A percentile compares a stretch with the other conserved stretches of the same genome.
Conservation (phyloP, 2,888 invertebrate species). For the Troides helena region DNA sequence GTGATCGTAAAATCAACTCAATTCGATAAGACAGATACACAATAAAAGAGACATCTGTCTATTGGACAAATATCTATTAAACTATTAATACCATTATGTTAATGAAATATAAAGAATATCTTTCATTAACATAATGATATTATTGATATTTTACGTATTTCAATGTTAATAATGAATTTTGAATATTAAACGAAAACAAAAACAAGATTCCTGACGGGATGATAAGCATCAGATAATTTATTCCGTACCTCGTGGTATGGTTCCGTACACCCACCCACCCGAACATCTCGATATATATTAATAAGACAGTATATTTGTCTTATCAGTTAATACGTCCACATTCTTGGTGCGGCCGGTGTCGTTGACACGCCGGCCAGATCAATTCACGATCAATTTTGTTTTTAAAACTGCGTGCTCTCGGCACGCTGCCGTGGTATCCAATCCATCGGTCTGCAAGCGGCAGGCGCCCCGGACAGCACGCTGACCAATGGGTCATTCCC, state of each 20-base stretch:
- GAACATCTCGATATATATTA: conserved; percentile 5
- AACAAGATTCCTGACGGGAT: not conserved
- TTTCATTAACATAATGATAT: not conserved
- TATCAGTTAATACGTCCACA: no score
- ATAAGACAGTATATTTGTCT: no score
- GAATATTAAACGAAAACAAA: not conserved
- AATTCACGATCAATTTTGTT: no score
- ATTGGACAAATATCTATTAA: not conserved
- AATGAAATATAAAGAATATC: not conserved
- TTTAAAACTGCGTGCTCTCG: no score
- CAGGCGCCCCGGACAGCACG: no score
- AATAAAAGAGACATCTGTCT: not conserved
- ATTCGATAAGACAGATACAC: not conserved
- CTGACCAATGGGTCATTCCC: no score
- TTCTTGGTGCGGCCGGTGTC: conserved; percentile 2
- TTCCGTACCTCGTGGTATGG: not conserved
- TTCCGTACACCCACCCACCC: no score
- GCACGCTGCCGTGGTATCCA: no score
- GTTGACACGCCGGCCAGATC: not conserved
- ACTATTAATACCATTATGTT: not conserved
- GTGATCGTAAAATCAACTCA: not conserved
- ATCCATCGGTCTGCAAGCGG: no score
- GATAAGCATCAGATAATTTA: not conserved
- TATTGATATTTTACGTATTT: conserved; percentile 4
- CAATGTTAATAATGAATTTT: not conserved